Percentiles rank a stretch among this genome's conserved stretches.
These are phyloP conservation scores for Chlorodrepanis virens DNA, from an alignment of 2,113 vertebrate genomes.

Conservation along the genomic window DNA sequence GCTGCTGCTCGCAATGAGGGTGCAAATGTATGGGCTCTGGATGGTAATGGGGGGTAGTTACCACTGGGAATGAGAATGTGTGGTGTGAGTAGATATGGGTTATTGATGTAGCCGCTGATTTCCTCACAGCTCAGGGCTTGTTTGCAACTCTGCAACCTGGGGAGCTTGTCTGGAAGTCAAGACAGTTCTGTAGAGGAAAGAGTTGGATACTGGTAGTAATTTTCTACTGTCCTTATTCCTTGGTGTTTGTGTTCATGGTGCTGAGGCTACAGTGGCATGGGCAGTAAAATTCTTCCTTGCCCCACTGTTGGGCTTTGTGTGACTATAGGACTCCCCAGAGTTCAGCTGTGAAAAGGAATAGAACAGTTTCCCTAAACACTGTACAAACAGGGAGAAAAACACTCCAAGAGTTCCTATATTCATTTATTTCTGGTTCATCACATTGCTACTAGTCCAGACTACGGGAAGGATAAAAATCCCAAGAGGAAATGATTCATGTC, in stretches of 20 bases:
- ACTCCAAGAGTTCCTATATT: not conserved
- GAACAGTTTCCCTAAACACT: not conserved
- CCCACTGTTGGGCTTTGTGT: not conserved
- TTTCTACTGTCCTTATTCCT: not conserved
- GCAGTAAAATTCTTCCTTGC: not conserved
- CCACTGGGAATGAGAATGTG: not conserved
- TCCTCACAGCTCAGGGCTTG: not conserved
- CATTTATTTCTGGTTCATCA: not conserved
- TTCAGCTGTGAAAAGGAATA: not conserved
- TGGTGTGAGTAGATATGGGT: not conserved
- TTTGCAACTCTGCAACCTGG: not conserved
- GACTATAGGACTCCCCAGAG: not conserved
- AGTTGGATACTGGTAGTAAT: not conserved
- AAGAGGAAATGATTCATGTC: conserved; percentile 5
- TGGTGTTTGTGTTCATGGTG: not conserved
- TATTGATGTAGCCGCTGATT: not conserved
- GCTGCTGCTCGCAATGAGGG: not conserved
- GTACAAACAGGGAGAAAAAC: not conserved
- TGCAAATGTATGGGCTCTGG: not conserved
- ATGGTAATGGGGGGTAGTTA: not conserved
- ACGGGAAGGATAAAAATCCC: not conserved
- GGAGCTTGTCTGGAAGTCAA: not conserved
- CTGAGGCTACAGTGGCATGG: not conserved
- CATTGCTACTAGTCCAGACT: not conserved
- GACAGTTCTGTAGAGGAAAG: not conserved